Evolutionary conservation across 1,140 invertebrate species (phyloP).

Genomic region (Drosophila lacertosa): DNA sequence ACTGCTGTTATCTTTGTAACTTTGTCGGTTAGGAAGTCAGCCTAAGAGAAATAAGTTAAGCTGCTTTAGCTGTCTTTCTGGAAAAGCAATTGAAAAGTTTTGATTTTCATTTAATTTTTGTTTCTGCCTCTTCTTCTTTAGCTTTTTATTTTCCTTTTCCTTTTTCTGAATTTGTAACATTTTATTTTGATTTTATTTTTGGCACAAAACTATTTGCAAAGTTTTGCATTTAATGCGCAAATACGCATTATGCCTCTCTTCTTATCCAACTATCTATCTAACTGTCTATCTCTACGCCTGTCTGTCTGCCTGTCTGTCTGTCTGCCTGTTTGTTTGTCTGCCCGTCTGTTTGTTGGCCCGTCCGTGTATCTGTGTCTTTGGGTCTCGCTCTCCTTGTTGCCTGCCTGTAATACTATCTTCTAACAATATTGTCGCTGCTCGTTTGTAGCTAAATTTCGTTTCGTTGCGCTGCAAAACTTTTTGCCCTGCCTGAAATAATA

Average conservation of each 20-base stretch:
- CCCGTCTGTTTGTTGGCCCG: not conserved
- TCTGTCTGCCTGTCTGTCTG: constrained; percentile 12
- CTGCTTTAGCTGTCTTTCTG: constrained; percentile 18
- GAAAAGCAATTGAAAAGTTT: constrained; percentile 78
- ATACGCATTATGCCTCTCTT: constrained; percentile 65
- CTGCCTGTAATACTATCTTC: constrained; percentile 69
- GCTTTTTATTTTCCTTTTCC: too few relatives aligned
- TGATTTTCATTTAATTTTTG: constrained; percentile 63
- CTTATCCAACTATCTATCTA: constrained; percentile 19
- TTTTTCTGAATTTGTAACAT: constrained; percentile 28
- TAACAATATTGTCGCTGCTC: constrained; percentile 77
- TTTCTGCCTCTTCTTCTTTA: constrained; percentile 26
- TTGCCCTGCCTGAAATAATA: constrained; percentile 75
- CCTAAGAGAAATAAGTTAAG: constrained; percentile 36
- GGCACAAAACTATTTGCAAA: constrained; percentile 76
- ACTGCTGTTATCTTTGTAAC: constrained; percentile 5
- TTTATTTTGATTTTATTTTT: constrained; percentile 56
- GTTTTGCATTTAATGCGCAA: constrained; percentile 81
- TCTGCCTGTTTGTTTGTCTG: constrained; percentile 10
- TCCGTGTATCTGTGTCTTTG: constrained; percentile 28
- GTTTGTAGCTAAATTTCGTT: constrained; percentile 26
- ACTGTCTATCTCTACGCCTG: constrained; percentile 6
- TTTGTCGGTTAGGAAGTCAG: constrained; percentile 48
- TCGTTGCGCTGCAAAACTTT: constrained; percentile 67
- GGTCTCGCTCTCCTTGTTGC: constrained; percentile 32